phyloP scores from a whole-genome alignment of 1,140 invertebrate genomes.

The Cydia fagiglandana region DNA sequence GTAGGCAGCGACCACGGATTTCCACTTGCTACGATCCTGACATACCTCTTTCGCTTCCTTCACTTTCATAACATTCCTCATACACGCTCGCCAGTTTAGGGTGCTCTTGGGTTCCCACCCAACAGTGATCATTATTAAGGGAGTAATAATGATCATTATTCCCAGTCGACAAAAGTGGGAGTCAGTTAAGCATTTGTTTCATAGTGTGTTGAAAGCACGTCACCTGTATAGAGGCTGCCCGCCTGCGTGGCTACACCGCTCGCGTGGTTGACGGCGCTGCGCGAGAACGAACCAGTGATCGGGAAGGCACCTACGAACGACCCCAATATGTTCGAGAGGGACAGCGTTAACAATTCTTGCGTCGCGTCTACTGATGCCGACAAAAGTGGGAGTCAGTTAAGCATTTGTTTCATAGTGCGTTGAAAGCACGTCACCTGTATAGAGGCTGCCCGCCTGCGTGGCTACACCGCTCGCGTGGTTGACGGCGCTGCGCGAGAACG shows the following conservation, averaged over 20 bases:
- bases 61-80: too few relatives aligned
- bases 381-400: neutral
- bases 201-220: slow-evolving; percentile 21
- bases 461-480: slow-evolving; percentile 95
- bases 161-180: too few relatives aligned
- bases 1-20: too few relatives aligned
- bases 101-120: too few relatives aligned
- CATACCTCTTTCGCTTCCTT: too few relatives aligned
- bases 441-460: slow-evolving; percentile 92
- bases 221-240: slow-evolving; percentile 92
- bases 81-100: too few relatives aligned
- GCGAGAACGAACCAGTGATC: slow-evolving; percentile 93
- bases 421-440: slow-evolving; percentile 83
- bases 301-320: slow-evolving; percentile 95
- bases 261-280: slow-evolving; percentile 96
- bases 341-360: slow-evolving; percentile 91
- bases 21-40: too few relatives aligned
- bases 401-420: neutral
- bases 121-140: too few relatives aligned
- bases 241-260: slow-evolving; percentile 94
- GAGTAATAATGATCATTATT: too few relatives aligned
- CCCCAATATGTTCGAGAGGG: slow-evolving; percentile 92
- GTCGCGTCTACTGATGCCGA: slow-evolving; percentile 87
- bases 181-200: neutral
- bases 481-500: slow-evolving; percentile 94